Percentiles rank a stretch among this genome's conserved stretches.
Evolutionary conservation across 2,797 vertebrate genomes (phyloP).

Genomic region (Distichodus sexfasciatus): DNA sequence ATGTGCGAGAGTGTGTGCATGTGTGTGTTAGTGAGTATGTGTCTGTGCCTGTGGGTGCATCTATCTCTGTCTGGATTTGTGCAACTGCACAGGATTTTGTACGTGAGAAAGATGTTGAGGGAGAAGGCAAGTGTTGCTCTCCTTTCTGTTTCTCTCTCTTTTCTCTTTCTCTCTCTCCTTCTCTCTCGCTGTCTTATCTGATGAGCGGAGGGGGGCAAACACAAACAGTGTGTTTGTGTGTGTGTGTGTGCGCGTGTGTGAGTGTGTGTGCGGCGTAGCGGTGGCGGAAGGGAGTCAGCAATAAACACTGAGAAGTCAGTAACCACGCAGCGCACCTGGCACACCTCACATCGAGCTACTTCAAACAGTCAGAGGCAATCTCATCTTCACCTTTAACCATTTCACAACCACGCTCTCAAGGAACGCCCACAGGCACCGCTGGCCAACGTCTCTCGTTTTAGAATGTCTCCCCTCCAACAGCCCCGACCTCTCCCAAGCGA

Average conservation of each 20-base stretch:
- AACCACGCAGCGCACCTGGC: conserved; percentile 85
- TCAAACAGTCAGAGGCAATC: conserved; percentile 67
- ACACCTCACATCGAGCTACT: conserved; percentile 69
- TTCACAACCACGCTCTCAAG: conserved; percentile 55
- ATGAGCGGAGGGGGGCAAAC: conserved; percentile 60
- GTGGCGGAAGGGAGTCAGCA: conserved; percentile 77
- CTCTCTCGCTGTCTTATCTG: conserved; percentile 60
- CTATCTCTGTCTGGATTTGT: conserved; percentile 17
- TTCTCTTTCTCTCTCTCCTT: conserved; percentile 54
- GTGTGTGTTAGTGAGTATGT: neutral
- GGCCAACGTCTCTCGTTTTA: neutral
- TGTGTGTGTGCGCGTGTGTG: too few species aligned
- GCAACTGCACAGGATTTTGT: conserved; percentile 5
- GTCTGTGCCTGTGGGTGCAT: neutral
- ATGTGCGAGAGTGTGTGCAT: neutral
- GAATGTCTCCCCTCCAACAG: neutral
- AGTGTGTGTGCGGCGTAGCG: conserved; percentile 53
- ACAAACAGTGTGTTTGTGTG: too few species aligned
- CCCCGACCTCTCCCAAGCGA: too few species aligned
- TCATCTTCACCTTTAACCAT: conserved; percentile 67
- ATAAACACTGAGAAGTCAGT: conserved; percentile 79
- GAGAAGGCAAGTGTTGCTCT: conserved; percentile 49
- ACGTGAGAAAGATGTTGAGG: conserved; percentile 8
- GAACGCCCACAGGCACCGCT: neutral
- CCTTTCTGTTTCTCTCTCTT: conserved; percentile 56